These are phyloP conservation scores for Chrysogorgia sp. DNA, from an alignment of 92 coral and sea anemone genomes.

Conservation along the genomic window DNA sequence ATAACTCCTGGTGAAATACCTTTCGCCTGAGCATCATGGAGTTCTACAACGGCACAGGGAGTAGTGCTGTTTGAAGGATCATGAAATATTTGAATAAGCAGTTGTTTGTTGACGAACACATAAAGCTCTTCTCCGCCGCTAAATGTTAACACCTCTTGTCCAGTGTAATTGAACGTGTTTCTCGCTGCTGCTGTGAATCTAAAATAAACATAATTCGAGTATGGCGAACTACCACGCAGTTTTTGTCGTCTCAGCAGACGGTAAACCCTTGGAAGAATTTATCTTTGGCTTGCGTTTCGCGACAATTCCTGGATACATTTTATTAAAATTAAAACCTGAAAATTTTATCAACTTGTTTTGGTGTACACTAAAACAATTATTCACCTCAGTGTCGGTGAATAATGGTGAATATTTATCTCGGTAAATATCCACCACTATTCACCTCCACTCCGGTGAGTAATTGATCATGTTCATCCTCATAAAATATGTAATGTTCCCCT, in stretches of 20 bases:
- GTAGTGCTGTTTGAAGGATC: conserved; percentile 63
- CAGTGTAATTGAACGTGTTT: conserved; percentile 82
- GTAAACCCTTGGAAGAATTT: too few species aligned
- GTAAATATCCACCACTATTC: too few species aligned
- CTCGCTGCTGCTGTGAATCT: conserved; percentile 88
- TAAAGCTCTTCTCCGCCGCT: conserved; percentile 98
- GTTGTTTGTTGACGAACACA: conserved; percentile 79
- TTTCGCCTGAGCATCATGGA: conserved; percentile 66
- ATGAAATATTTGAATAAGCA: conserved; percentile 77
- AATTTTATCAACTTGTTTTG: too few species aligned
- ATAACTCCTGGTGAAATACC: conserved; percentile 27
- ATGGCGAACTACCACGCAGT: neutral
- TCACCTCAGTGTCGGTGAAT: too few species aligned
- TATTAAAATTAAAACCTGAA: too few species aligned
- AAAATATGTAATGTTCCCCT: neutral
- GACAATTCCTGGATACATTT: too few species aligned
- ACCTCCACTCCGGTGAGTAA: too few species aligned
- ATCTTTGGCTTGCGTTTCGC: too few species aligned
- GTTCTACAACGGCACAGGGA: conserved; percentile 74
- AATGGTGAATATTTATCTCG: too few species aligned
- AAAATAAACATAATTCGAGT: neutral
- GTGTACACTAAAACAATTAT: too few species aligned
- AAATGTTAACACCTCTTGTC: conserved; percentile 78
- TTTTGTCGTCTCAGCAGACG: neutral
- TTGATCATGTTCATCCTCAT: too few species aligned